Conservation (phyloP, 2,797 vertebrate species). For the Salarias fasciatus region DNA sequence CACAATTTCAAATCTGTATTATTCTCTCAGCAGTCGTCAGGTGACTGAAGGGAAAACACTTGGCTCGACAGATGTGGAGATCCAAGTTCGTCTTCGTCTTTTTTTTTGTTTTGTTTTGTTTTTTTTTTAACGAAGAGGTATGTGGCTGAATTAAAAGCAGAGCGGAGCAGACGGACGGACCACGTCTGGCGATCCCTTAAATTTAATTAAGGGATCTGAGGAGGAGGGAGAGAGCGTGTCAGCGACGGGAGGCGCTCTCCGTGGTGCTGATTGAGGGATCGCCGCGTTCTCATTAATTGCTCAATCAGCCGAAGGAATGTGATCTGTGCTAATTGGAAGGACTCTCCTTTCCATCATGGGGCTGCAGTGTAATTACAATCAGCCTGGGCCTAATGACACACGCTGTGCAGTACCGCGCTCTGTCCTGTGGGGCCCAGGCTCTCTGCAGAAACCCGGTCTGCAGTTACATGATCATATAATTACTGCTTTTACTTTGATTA, state of each 20-base stretch:
- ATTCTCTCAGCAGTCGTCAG: background rate
- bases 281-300: conserved; percentile 84
- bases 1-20: conserved; percentile 19
- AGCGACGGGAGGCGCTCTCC: conserved; percentile 70
- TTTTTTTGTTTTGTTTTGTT: background rate
- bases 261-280: conserved; percentile 77
- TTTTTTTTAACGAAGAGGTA: background rate
- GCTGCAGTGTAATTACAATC: conserved; percentile 88
- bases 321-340: conserved; percentile 88
- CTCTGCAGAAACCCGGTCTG: conserved; percentile 32
- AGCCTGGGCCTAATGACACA: conserved; percentile 67
- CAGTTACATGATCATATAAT: conserved; percentile 47
- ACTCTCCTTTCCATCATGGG: conserved; percentile 83
- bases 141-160: conserved; percentile 25
- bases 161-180: conserved; percentile 13
- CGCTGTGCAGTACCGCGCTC: conserved; percentile 68
- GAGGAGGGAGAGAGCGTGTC: conserved; percentile 58
- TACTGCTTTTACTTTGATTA: conserved; percentile 52
- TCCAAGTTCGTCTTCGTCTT: no score
- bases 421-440: conserved; percentile 54
- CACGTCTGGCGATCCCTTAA: conserved; percentile 43
- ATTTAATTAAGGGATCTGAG: conserved; percentile 67
- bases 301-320: conserved; percentile 82
- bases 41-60: conserved; percentile 15
- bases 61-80: conserved; percentile 27